These are phyloP conservation scores for Colinus virginianus DNA, from an alignment of 2,113 vertebrate genomes.

Conservation along the genomic window DNA sequence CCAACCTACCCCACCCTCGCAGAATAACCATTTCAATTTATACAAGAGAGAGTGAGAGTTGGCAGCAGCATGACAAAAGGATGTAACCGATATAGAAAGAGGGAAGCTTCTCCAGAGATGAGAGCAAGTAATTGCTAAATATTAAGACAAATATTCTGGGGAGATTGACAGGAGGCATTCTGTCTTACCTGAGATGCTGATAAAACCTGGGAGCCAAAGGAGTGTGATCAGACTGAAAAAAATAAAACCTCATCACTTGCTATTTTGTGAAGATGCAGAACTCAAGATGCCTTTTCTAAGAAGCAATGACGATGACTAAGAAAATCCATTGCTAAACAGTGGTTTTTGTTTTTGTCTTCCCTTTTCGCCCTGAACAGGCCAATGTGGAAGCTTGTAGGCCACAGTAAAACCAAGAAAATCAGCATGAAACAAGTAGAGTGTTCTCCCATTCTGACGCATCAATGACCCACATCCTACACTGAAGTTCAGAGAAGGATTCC, in stretches of 20 bases:
- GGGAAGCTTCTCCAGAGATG: background rate
- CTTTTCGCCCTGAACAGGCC: background rate
- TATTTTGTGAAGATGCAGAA: conserved; percentile 8
- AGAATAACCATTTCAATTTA: background rate
- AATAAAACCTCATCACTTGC: conserved; percentile 24
- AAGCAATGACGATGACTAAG: background rate
- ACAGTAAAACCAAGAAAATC: background rate
- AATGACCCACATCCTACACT: background rate
- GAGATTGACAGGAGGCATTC: conserved; percentile 49
- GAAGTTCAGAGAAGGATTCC: background rate
- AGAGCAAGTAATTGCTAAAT: conserved; percentile 17
- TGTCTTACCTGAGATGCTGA: conserved; percentile 61
- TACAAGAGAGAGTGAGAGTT: background rate
- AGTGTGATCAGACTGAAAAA: conserved; percentile 49
- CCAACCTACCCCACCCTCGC: background rate
- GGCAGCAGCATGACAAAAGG: background rate
- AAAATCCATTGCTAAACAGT: background rate
- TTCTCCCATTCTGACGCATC: background rate
- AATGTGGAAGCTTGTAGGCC: background rate
- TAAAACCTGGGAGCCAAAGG: conserved; percentile 45
- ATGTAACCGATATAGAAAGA: background rate
- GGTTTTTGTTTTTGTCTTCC: background rate
- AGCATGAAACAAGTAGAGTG: background rate
- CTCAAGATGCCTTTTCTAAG: background rate
- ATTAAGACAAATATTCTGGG: conserved; percentile 24